phyloP scores from a whole-genome alignment of 1,140 invertebrate genomes.

The Linepithema humile region DNA sequence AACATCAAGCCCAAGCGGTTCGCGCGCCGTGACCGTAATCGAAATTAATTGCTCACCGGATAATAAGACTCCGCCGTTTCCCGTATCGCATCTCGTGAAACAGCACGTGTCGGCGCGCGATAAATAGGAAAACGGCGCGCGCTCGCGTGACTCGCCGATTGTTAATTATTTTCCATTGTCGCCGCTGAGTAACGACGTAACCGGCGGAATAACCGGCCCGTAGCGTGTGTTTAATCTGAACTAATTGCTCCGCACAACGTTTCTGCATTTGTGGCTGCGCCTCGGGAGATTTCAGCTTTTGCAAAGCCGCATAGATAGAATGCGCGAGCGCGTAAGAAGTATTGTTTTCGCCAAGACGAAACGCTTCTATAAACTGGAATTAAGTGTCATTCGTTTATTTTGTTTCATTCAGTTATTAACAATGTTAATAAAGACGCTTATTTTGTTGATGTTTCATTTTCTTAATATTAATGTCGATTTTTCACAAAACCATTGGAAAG shows the following conservation, averaged over 20 bases:
- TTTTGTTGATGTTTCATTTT: background rate
- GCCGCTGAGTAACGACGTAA: conserved; percentile 6
- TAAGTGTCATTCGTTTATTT: background rate
- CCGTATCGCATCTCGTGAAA: conserved; percentile 14
- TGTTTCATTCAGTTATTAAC: too few species aligned
- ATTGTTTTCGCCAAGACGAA: background rate
- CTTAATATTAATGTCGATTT: background rate
- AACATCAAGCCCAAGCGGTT: background rate
- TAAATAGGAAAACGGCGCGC: conserved; percentile 15
- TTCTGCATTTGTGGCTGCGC: background rate
- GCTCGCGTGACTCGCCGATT: background rate
- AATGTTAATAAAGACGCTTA: too few species aligned
- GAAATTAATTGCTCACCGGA: conserved; percentile 39
- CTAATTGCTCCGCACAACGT: background rate
- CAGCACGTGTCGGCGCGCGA: background rate
- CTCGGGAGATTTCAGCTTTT: background rate
- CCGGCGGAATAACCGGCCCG: background rate
- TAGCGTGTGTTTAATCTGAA: background rate
- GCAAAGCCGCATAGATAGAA: background rate
- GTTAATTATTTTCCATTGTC: conserved; percentile 42
- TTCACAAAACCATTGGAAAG: background rate
- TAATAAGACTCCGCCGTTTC: conserved; percentile 35
- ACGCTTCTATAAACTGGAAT: background rate
- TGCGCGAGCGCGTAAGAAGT: background rate
- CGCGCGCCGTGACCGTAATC: background rate